Evolutionary conservation across 2,797 vertebrate species (phyloP), one percentile per base, ranked within the genome.

Genomic region (Dromococcyx pavoninus): DNA sequence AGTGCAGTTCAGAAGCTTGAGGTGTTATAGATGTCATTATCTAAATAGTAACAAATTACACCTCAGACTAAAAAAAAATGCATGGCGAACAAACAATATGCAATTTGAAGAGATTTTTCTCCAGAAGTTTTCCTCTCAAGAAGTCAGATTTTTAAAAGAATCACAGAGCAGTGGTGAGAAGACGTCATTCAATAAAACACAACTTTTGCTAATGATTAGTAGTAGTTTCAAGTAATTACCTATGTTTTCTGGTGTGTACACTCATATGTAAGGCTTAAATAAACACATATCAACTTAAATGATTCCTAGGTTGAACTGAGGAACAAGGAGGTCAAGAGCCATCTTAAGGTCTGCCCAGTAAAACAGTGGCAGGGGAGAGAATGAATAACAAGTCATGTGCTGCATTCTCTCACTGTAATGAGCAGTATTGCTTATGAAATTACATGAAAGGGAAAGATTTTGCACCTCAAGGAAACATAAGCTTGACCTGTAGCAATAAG

Each of bases 341-440:
- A 2, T 75, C n/a, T 92, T 82, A 67, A 71, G 6, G 4, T 64
- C 50, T 84, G 18, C 8, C 21, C 48, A 41, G 35, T 62, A 64
- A 72, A 81, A 69, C 25, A 28, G 18, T 54, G 48, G 12, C 12
- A 57, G 21, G 12, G 17, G 27, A 78, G 10, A 81, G n/a, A 69
- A n/a, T 14, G 70, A 88, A 69, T n/a, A 25, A 39, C 48, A 65
- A 50, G 11, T 27, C 0, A 0, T 25, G 18, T 35, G 44, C 35
- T 79, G 24, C 43, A 21, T 83, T 86, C 16, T 74, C 22, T 75
- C 51, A 75, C 39, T 56, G 2, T 37, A 70, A n/a, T 53, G 32
- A 66, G 19, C 50, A 53, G 14, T 41, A 78, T n/a, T 75, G 39
- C 27, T 84, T 64, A 78, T 67, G 77, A 89, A 87, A 81, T 50